A percentile compares a stretch with the other conserved stretches of the same genome.
These are phyloP conservation scores for Malurus melanocephalus DNA, from an alignment of 2,113 vertebrate genomes.

Conservation along the genomic window DNA sequence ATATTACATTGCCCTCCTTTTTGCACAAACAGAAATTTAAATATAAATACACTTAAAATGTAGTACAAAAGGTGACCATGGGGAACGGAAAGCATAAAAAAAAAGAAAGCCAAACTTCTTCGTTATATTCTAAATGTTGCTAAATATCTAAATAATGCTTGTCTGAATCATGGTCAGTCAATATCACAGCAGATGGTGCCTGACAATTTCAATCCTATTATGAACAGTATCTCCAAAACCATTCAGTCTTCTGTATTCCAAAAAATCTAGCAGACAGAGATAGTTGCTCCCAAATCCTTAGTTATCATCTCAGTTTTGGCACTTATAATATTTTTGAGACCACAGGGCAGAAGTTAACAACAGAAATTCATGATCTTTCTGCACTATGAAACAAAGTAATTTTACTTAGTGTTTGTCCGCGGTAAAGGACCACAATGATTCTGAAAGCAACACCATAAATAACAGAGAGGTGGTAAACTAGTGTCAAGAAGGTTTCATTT, in stretches of 20 bases:
- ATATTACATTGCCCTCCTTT: neutral
- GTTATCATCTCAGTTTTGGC: neutral
- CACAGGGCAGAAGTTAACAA: neutral
- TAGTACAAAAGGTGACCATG: neutral
- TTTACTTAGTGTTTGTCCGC: neutral
- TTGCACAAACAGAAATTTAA: neutral
- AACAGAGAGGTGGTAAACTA: neutral
- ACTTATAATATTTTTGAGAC: neutral
- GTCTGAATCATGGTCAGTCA: neutral
- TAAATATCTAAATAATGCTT: neutral
- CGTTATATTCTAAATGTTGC: neutral
- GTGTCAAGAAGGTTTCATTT: neutral
- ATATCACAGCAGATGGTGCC: constrained; percentile 32
- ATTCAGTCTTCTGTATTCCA: neutral
- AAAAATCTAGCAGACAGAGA: neutral
- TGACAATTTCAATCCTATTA: constrained; percentile 22
- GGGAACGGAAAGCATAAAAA: neutral
- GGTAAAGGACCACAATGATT: neutral
- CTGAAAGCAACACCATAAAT: neutral
- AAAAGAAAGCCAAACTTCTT: neutral
- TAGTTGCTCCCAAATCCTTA: neutral
- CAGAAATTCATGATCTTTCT: neutral
- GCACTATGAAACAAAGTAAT: neutral
- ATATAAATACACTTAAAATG: neutral
- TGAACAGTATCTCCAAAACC: neutral